Conservation (phyloP, 2,888 invertebrate species). For the Pandemis heparana region DNA sequence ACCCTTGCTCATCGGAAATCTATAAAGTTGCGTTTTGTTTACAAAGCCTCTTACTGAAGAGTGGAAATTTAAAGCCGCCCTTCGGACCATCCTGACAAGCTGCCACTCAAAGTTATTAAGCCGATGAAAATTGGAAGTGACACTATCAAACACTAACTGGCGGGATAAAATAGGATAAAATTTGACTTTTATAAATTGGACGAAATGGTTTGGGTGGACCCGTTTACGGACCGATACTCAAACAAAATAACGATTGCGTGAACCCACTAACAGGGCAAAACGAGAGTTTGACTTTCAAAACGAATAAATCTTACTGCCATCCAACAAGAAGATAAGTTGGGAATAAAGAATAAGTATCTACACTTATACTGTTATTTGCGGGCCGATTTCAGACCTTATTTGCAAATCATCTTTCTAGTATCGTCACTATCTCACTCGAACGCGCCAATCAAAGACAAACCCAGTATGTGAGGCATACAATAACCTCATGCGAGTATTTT, state of each 20-base stretch:
- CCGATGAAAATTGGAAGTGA: slow-evolving; percentile 27
- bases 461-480: slow-evolving; percentile 24
- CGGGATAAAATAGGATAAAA: slow-evolving; percentile 20
- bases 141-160: slow-evolving; percentile 29
- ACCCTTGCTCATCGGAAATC: slow-evolving; percentile 16
- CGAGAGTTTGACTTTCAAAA: background rate
- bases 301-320: no score
- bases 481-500: slow-evolving; percentile 33
- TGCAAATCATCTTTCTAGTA: background rate
- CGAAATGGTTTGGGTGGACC: no score
- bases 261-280: background rate
- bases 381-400: background rate
- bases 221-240: background rate
- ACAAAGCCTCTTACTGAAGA: slow-evolving; percentile 26
- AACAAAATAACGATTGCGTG: background rate
- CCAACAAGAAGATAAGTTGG: no score
- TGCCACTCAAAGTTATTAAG: slow-evolving; percentile 34
- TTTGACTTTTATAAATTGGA: background rate
- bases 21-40: slow-evolving; percentile 34
- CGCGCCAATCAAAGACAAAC: slow-evolving; percentile 26
- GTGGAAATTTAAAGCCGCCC: slow-evolving; percentile 19
- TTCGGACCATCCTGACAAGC: slow-evolving; percentile 22
- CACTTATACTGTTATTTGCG: no score
- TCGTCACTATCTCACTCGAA: slow-evolving; percentile 9
- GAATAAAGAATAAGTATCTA: background rate